These are phyloP conservation scores for Zaprionus kolodkinae DNA, from an alignment of 1,140 invertebrate species.

Conservation along the genomic window DNA sequence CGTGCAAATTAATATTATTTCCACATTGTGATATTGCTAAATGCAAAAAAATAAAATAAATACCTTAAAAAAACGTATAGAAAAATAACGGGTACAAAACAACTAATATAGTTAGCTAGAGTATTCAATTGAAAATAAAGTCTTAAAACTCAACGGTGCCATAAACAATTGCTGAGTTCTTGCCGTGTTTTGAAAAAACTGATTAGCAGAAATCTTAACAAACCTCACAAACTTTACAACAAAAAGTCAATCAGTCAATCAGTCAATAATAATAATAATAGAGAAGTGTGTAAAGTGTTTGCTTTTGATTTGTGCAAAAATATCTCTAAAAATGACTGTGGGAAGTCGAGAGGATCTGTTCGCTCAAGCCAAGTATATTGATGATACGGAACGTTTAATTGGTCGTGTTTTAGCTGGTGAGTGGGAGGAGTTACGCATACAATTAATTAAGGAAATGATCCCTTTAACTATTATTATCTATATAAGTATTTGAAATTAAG, in stretches of 20 bases:
- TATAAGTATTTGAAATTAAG: no score
- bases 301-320: background rate
- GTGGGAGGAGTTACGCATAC: slow-evolving; percentile 19
- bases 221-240: slow-evolving; percentile 15
- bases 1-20: slow-evolving; percentile 40
- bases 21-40: slow-evolving; percentile 67
- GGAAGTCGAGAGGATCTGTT: slow-evolving; percentile 80
- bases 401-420: slow-evolving; percentile 79
- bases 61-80: background rate
- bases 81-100: slow-evolving; percentile 37
- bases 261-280: background rate
- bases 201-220: slow-evolving; percentile 8
- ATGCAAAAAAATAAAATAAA: slow-evolving; percentile 28
- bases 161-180: slow-evolving; percentile 32
- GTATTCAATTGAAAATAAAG: slow-evolving; percentile 43
- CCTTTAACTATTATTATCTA: no score
- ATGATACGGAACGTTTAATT: slow-evolving; percentile 80
- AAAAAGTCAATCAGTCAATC: slow-evolving; percentile 24
- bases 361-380: slow-evolving; percentile 77
- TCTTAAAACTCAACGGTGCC: slow-evolving; percentile 61
- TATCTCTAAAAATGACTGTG: slow-evolving; percentile 66
- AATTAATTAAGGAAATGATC: no score
- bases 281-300: background rate
- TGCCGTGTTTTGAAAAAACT: background rate
- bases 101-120: slow-evolving; percentile 53